Conservation (phyloP, 2,113 vertebrate species). For the Amia ocellicauda region DNA sequence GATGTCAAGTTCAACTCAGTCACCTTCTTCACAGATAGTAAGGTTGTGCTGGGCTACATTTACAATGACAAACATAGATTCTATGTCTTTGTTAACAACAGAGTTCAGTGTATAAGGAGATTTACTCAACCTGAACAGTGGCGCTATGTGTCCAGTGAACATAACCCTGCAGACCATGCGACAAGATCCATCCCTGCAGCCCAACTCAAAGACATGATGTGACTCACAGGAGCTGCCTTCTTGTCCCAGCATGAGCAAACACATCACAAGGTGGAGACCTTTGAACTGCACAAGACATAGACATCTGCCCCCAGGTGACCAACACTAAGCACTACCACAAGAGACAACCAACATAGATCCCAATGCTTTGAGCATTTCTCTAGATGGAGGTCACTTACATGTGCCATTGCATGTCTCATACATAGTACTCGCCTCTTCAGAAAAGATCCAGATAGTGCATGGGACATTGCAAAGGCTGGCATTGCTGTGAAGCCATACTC, state of each 20-base stretch:
- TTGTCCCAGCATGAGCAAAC: too few species aligned
- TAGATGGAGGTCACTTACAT: conserved; percentile 14
- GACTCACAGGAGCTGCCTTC: too few species aligned
- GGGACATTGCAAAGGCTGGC: conserved; percentile 24
- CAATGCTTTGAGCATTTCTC: conserved; percentile 15
- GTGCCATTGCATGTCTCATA: conserved; percentile 10
- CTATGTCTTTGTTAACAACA: conserved; percentile 15
- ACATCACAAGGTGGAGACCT: conserved; percentile 10
- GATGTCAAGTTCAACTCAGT: background rate
- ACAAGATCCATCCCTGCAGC: background rate
- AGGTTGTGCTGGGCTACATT: background rate
- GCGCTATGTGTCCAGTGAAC: conserved; percentile 7
- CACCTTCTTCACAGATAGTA: conserved; percentile 6
- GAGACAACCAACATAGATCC: background rate
- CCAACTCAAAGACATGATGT: background rate
- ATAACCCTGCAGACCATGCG: conserved; percentile 12
- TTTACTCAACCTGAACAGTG: conserved; percentile 12
- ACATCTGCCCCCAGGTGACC: too few species aligned
- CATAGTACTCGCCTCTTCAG: conserved; percentile 10
- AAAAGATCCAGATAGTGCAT: background rate
- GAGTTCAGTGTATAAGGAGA: background rate
- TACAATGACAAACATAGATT: conserved; percentile 11
- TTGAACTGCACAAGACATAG: too few species aligned
- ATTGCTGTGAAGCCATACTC: background rate
- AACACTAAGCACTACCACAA: background rate